Evolutionary conservation across 1,140 invertebrate species (phyloP).

Genomic region (Calephelis virginiensis): DNA sequence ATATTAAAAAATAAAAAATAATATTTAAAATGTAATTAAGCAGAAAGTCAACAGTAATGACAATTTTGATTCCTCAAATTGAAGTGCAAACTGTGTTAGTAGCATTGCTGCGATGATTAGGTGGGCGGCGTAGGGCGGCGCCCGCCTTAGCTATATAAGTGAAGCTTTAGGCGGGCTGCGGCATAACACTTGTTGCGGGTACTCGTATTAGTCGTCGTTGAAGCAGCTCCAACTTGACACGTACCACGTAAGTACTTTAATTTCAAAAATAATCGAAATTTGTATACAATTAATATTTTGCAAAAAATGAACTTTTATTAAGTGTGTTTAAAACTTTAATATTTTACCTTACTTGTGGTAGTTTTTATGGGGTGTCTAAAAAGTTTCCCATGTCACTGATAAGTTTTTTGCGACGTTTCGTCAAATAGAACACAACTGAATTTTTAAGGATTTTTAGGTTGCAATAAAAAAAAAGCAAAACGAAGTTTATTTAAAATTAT

Average conservation of each 20-base stretch:
- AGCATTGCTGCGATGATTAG: constrained; percentile 37
- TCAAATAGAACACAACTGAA: too few relatives aligned
- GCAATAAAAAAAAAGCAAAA: too few relatives aligned
- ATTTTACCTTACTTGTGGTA: too few relatives aligned
- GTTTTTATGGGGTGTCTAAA: too few relatives aligned
- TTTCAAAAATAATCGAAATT: too few relatives aligned
- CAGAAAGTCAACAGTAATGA: constrained; percentile 21
- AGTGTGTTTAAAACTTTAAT: too few relatives aligned
- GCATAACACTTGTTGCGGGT: constrained; percentile 65
- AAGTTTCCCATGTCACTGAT: too few relatives aligned
- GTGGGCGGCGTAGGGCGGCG: constrained; percentile 54
- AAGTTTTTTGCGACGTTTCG: too few relatives aligned
- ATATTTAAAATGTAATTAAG: not conserved
- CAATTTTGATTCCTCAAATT: constrained; percentile 58
- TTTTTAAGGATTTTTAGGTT: too few relatives aligned
- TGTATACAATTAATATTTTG: too few relatives aligned
- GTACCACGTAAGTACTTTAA: constrained; percentile 41
- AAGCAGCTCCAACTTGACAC: constrained; percentile 33
- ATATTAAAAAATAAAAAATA: not conserved
- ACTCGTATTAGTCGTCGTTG: constrained; percentile 35
- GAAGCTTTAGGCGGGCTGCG: constrained; percentile 43
- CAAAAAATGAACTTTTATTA: too few relatives aligned
- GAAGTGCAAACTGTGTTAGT: constrained; percentile 62
- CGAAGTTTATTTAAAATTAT: too few relatives aligned
- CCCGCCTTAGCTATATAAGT: constrained; percentile 51